Conservation (phyloP, 2,888 invertebrate species). For the Protonemura montana region DNA sequence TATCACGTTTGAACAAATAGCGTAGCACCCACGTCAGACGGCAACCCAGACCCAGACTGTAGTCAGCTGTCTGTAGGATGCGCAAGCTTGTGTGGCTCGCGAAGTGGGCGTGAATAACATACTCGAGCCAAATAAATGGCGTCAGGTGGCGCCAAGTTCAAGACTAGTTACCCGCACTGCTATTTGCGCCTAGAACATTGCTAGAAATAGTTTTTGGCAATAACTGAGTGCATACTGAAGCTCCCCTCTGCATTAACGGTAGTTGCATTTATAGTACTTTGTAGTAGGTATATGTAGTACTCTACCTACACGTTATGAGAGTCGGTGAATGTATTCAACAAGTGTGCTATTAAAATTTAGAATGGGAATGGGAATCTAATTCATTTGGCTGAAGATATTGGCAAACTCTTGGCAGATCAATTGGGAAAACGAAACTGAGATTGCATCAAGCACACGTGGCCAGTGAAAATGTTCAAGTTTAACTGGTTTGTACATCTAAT, state of each 20-base stretch:
- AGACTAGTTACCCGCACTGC: not conserved
- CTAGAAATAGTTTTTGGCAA: slow-evolving; percentile 7
- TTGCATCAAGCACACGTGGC: no score
- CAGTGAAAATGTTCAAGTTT: not conserved
- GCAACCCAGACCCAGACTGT: no score
- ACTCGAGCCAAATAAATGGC: not conserved
- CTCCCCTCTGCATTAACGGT: not conserved
- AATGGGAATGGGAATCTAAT: not conserved
- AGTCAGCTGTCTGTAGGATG: no score
- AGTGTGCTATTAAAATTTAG: not conserved
- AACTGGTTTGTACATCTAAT: not conserved
- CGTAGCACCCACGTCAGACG: no score
- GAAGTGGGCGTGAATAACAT: not conserved
- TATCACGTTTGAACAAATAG: not conserved
- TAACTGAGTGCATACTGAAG: not conserved
- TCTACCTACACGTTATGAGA: not conserved
- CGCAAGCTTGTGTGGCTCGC: not conserved
- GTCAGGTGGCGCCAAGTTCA: not conserved
- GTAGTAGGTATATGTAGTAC: not conserved
- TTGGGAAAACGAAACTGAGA: no score
- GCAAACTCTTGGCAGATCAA: no score
- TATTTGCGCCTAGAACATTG: not conserved
- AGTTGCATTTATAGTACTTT: not conserved
- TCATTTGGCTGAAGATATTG: not conserved
- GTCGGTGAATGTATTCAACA: not conserved